phyloP scores from a whole-genome alignment of 2,888 invertebrate species.

The Isotomurus palustris region DNA sequence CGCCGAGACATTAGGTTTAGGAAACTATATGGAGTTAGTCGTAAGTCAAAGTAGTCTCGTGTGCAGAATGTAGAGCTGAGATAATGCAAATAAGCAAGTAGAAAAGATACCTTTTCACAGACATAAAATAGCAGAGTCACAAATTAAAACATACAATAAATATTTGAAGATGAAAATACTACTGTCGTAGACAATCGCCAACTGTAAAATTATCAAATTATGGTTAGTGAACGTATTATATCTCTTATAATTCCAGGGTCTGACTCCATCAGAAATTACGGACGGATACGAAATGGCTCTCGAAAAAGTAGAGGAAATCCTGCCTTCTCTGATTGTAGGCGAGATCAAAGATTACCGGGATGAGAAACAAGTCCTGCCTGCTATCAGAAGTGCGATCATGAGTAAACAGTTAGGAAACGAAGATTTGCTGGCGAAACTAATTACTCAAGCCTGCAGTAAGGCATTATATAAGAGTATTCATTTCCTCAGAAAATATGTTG shows the following conservation, averaged over 20 bases:
- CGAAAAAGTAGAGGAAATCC: constrained; percentile 80
- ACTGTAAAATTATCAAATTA: not conserved
- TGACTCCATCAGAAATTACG: constrained; percentile 93
- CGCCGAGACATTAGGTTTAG: too few species aligned
- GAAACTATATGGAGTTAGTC: too few species aligned
- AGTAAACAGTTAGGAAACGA: constrained; percentile 98
- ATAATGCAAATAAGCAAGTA: too few species aligned
- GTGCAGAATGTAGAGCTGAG: too few species aligned
- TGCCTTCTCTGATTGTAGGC: constrained; percentile 73
- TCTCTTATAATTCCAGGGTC: constrained; percentile 58
- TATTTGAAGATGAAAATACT: too few species aligned
- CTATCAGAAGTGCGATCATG: constrained; percentile 79
- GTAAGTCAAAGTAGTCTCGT: too few species aligned
- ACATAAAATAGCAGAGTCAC: too few species aligned
- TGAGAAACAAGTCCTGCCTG: constrained; percentile 65
- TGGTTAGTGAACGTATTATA: not conserved
- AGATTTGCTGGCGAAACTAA: constrained; percentile 79
- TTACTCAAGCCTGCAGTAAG: constrained; percentile 74
- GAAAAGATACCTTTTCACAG: too few species aligned
- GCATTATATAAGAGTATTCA: constrained; percentile 7
- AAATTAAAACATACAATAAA: too few species aligned
- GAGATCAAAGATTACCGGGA: constrained; percentile 67
- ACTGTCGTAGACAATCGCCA: too few species aligned
- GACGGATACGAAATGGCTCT: constrained; percentile 90
- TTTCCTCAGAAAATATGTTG: not conserved